Evolutionary conservation across 23 tunicate species (phyloP), one percentile per base, ranked within the genome.

Genomic region (Corella eumyota): DNA sequence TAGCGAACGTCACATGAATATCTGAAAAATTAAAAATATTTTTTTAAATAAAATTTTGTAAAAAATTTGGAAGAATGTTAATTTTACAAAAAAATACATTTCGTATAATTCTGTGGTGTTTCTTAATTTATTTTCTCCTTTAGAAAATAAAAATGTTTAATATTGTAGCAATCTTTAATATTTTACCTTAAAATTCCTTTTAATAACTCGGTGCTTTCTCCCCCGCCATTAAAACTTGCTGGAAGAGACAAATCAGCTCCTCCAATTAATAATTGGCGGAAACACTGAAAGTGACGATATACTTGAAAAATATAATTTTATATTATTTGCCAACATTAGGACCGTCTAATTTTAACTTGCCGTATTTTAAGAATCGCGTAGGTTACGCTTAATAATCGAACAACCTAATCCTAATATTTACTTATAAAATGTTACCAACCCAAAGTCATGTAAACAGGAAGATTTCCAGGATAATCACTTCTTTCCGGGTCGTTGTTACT

Each of bases 201-300:
- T 3, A 79, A 40, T 0, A 78, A 58, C 28, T 76, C 33, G 29
- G 58, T 44, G 20, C 51, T 35, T 13, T 35, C 23, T 32, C 66
- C 59, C n/a, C 40, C 38, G 4, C 69, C 69, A 50, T 56, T 67
- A 4, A 49, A 13, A n/a, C 66, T 30, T 30, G 65, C 53, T 26
- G 82, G 85, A 15, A 77, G 55, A 26, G 72, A 46, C 13, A 79
- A 72, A 29, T 73, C 81, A 5, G 96, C 96, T 29, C 96, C 96
- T 1, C 77, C 78, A 26, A 33, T 25, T 21, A 88, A 71, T 9
- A 88, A 62, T 6, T 65, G 81, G 36, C 67, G 64, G 38, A 88
- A 88, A 54, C 96, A 88, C 44, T 88, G 88, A 63, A 38, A 88
- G 70, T 88, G 86, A 15, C 58, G 73, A 30, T 88, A 88, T 3